Conservation (phyloP, 2,888 invertebrate genomes). For the Eueremaeus valkanovi region DNA sequence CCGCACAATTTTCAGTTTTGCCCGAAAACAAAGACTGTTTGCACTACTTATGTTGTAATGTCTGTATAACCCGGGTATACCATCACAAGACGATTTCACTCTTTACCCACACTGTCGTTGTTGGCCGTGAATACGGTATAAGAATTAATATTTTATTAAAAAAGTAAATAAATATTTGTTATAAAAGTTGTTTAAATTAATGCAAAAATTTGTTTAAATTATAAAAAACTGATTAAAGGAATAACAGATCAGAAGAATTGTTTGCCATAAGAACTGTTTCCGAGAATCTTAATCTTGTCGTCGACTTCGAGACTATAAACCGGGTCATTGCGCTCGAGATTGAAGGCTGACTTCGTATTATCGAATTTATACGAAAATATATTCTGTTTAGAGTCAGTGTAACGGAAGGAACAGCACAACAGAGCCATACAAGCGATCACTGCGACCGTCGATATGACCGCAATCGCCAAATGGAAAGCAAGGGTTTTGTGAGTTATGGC, state of each 20-base stretch:
- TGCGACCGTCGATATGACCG: slow-evolving; percentile 44
- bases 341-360: background rate
- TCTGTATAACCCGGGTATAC: too few species aligned
- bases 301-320: slow-evolving; percentile 4
- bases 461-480: slow-evolving; percentile 45
- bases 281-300: slow-evolving; percentile 1
- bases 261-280: background rate
- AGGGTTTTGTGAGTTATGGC: slow-evolving; percentile 40
- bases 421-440: slow-evolving; percentile 45
- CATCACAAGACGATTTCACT: too few species aligned
- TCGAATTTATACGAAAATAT: slow-evolving; percentile 11
- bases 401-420: slow-evolving; percentile 44
- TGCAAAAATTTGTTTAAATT: too few species aligned
- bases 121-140: too few species aligned
- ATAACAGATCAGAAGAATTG: background rate
- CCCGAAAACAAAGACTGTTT: too few species aligned
- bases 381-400: slow-evolving; percentile 42
- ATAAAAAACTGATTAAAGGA: background rate
- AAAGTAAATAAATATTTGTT: too few species aligned
- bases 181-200: too few species aligned
- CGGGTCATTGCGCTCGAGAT: background rate
- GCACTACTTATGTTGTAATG: too few species aligned
- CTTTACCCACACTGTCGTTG: too few species aligned
- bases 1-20: too few species aligned
- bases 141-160: too few species aligned